phyloP scores from a whole-genome alignment of 2,888 invertebrate species.

The Entomobrya proxima region DNA sequence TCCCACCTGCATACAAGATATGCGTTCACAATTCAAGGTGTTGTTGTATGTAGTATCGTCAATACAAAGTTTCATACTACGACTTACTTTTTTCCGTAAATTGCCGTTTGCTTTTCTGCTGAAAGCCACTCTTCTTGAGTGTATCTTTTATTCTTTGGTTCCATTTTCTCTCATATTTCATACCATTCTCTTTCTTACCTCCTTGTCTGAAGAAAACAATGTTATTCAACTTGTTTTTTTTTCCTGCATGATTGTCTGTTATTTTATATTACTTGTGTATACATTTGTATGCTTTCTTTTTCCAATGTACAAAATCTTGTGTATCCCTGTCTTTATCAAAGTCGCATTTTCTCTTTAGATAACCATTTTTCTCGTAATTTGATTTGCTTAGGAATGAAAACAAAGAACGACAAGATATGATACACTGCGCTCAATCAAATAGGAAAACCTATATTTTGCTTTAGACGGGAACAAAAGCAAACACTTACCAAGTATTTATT shows the following conservation, averaged over 20 bases:
- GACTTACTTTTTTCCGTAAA: slow-evolving; percentile 3
- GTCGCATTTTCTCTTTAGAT: not conserved
- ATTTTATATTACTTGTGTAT: not conserved
- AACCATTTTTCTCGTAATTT: slow-evolving; percentile 25
- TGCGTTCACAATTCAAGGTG: too few relatives aligned
- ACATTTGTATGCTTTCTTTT: not conserved
- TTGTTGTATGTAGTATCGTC: too few relatives aligned
- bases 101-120: not conserved
- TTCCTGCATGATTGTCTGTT: not conserved
- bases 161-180: not conserved
- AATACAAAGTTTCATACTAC: not conserved
- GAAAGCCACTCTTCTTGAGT: not conserved
- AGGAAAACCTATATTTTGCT: too few relatives aligned
- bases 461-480: too few relatives aligned
- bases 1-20: not conserved
- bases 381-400: slow-evolving; percentile 17
- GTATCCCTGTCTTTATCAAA: not conserved
- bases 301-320: not conserved
- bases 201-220: slow-evolving; percentile 8
- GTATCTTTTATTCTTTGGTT: not conserved
- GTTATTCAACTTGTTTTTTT: slow-evolving; percentile 51
- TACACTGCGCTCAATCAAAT: not conserved
- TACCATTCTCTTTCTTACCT: not conserved
- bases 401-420: not conserved
- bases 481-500: too few relatives aligned